phyloP scores from a whole-genome alignment of 2,797 vertebrate genomes.

The Cheirogaleus major region DNA sequence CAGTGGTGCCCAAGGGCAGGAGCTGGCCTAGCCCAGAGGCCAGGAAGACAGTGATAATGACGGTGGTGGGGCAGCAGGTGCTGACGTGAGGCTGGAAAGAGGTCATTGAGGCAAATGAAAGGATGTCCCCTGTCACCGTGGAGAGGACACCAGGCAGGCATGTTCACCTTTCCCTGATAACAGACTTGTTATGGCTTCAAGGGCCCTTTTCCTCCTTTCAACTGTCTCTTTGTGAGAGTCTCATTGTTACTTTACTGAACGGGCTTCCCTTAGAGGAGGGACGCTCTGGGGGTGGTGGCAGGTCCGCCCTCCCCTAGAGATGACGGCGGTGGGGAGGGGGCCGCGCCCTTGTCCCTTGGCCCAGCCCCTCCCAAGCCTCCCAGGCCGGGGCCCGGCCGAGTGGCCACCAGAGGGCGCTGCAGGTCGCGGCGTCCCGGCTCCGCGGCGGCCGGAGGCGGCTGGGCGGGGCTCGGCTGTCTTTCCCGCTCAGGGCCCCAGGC shows the following conservation, averaged over 20 bases:
- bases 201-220: background rate
- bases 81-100: background rate
- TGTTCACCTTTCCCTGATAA: background rate
- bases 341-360: too few relatives aligned
- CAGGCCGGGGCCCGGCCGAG: background rate
- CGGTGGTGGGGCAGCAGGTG: background rate
- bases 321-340: accelerated
- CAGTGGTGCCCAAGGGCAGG: background rate
- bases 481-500: background rate
- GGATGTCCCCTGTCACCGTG: background rate
- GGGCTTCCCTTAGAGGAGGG: background rate
- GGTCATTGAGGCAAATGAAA: background rate
- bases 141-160: background rate
- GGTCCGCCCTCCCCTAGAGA: background rate
- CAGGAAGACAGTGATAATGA: background rate
- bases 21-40: background rate
- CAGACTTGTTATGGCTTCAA: background rate
- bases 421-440: background rate
- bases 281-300: background rate
- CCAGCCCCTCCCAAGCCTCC: background rate
- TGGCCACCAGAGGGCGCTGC: constrained; percentile 64
- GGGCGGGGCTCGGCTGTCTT: background rate
- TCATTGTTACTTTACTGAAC: background rate
- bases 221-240: background rate
- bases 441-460: background rate